These are phyloP conservation scores for Sapajus apella DNA, from an alignment of 2,113 vertebrate species.

Conservation along the genomic window DNA sequence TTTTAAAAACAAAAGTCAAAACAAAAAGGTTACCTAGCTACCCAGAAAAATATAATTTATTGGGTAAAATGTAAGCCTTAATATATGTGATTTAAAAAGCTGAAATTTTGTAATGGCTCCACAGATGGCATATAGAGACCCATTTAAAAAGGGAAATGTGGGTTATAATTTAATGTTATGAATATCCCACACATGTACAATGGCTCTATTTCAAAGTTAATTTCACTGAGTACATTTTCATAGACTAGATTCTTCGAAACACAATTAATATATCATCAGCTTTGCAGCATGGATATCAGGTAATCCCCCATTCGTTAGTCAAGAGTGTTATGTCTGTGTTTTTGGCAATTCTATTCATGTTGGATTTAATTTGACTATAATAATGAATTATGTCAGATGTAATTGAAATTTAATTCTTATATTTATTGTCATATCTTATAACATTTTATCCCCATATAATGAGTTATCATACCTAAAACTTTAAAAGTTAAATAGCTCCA, in stretches of 20 bases:
- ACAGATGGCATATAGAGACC: neutral
- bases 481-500: slow-evolving; percentile 22
- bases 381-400: neutral
- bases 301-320: neutral
- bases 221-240: neutral
- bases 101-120: neutral
- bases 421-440: neutral
- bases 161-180: neutral
- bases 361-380: slow-evolving; percentile 15
- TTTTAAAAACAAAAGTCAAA: slow-evolving; percentile 6
- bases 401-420: slow-evolving; percentile 14
- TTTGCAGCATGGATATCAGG: neutral
- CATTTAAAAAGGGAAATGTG: neutral
- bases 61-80: neutral
- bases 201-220: neutral
- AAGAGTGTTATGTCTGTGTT: neutral
- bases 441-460: neutral
- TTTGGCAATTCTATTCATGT: neutral
- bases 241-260: neutral
- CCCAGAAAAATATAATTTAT: neutral
- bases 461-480: neutral
- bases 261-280: neutral
- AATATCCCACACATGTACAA: neutral
- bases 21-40: neutral
- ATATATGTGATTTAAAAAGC: neutral